phyloP scores from a whole-genome alignment of 2,113 vertebrate genomes.

The Dicrurus megarhynchus region DNA sequence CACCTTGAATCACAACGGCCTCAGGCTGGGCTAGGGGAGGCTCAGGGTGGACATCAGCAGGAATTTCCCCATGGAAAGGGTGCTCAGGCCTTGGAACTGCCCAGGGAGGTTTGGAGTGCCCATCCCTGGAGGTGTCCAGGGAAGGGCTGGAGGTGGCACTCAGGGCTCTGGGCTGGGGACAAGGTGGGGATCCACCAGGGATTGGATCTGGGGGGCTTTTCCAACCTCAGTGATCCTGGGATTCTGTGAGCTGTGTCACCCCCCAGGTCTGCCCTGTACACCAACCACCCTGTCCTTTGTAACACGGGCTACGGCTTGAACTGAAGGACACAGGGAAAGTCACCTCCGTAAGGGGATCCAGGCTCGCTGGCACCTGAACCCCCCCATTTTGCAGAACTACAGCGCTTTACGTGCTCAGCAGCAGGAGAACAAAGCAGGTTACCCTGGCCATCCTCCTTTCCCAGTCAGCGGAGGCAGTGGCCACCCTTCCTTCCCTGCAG shows the following conservation, averaged over 20 bases:
- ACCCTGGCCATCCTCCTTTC: conserved; percentile 54
- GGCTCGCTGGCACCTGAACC: conserved; percentile 52
- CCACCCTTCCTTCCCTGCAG: conserved; percentile 52
- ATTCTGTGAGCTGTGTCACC: neutral
- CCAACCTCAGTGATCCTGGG: fast-evolving
- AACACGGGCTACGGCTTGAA: neutral
- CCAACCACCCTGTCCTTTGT: neutral
- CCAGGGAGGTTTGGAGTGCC: neutral
- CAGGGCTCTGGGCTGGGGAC: neutral
- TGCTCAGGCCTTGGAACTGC: fast-evolving
- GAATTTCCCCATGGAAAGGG: neutral
- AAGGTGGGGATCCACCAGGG: fast-evolving
- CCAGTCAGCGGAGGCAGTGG: conserved; percentile 63
- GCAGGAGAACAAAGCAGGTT: conserved; percentile 66
- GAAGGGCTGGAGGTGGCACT: neutral
- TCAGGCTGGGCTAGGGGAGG: neutral
- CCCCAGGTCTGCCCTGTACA: neutral
- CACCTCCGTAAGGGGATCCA: conserved; percentile 40
- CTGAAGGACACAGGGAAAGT: conserved; percentile 54
- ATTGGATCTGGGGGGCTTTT: neutral
- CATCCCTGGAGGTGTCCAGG: neutral
- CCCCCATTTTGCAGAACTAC: conserved; percentile 45
- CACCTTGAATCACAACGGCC: neutral
- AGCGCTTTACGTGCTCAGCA: conserved; percentile 50
- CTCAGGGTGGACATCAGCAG: fast-evolving